Evolutionary conservation across 2,113 vertebrate species (phyloP), one percentile per base, ranked within the genome.

Genomic region (Solenodon paradoxus): DNA sequence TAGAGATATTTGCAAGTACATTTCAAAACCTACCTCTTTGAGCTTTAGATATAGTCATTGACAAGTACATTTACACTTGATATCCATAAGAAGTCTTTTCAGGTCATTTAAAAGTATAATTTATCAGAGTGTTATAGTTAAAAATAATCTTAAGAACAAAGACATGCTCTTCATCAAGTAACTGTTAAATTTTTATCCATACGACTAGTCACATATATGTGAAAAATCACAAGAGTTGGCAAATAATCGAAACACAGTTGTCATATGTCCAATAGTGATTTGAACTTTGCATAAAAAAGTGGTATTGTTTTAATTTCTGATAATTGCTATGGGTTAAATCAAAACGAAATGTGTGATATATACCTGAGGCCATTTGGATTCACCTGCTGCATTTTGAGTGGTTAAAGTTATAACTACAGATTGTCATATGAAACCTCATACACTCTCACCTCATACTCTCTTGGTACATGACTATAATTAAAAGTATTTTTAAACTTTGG

Each of bases 11-110:
- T 92, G 9, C 26, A 94, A 90, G 35, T 94, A 68, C 38, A 88
- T 88, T 92, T 87, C 32, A 88, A 88, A 92, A 77, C 63, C 28
- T 93, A 51, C 94, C 92, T 96, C 94, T 92, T 75, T 88, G 66
- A 84, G 90, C 26, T 40, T 90, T 68, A 61, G 30, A 83, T 93
- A 94, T 22, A 66, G 32, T 81, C 40, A 95, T 94, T 97, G 92
- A 77, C 3, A 88, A 90, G 22, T 95, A 81, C 42, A 93, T 86
- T 92, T 94, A 55, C 32, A 81, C 61, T 78, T 94, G 59, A 42
- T 77, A 96, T 93, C 91, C 49, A 81, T 78, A 69, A 85, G 81
- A 45, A 88, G 26, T 22, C 47, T 59, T 74, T 4, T 80, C 66
- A 80, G 22, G 17, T 19, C 88, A 87, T 75, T 96, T 95, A 57